Conservation (phyloP, 2,888 invertebrate genomes). For the Phengaris alcon region DNA sequence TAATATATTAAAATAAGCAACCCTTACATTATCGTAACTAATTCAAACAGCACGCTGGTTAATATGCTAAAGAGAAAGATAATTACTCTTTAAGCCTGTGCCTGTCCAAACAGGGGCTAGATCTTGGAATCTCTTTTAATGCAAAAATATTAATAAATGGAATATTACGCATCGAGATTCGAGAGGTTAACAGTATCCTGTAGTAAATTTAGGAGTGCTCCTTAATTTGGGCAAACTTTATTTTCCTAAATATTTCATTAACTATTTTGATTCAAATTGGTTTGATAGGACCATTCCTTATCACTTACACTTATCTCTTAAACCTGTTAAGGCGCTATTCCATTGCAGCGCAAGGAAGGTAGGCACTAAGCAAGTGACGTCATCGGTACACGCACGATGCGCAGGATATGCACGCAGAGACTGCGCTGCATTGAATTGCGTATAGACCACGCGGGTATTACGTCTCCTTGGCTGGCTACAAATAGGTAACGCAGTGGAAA, state of each 20-base stretch:
- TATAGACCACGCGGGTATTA: too few relatives aligned
- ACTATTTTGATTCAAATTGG: constrained; percentile 9
- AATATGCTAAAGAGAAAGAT: not conserved
- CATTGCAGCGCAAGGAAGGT: too few relatives aligned
- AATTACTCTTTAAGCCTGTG: not conserved
- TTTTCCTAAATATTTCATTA: not conserved
- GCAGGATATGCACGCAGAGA: too few relatives aligned
- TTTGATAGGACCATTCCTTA: constrained; percentile 8
- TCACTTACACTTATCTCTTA: constrained; percentile 2
- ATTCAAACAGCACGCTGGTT: not conserved
- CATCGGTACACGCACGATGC: not conserved
- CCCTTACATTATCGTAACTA: not conserved
- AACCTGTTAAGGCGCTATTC: too few relatives aligned
- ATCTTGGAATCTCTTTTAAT: not conserved
- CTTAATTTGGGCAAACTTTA: not conserved
- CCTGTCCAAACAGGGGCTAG: not conserved
- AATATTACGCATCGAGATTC: too few relatives aligned
- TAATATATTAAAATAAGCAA: not conserved
- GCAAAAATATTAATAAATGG: not conserved
- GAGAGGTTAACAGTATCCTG: too few relatives aligned
- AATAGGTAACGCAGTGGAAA: too few relatives aligned
- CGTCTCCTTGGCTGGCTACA: too few relatives aligned
- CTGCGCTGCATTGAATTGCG: too few relatives aligned
- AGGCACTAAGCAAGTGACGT: too few relatives aligned
- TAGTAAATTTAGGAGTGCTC: not conserved